These are phyloP conservation scores for Ictalurus furcatus DNA, from an alignment of 2,113 vertebrate species.

Conservation along the genomic window DNA sequence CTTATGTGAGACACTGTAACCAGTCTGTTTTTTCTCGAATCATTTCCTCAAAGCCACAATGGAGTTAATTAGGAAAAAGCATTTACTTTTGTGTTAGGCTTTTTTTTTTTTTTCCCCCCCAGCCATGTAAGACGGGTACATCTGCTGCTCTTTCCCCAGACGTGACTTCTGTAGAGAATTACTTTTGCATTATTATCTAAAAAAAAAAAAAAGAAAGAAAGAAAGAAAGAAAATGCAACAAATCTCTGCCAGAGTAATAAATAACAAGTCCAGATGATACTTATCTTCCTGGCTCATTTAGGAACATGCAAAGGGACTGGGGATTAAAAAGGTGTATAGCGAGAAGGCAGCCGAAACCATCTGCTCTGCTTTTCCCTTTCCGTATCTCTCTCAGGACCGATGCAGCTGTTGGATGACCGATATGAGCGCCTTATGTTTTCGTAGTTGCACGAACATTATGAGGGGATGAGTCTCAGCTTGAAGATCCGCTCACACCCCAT, in stretches of 20 bases:
- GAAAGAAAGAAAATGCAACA: neutral
- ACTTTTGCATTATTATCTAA: constrained; percentile 2
- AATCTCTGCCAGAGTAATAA: neutral
- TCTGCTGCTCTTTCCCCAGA: constrained; percentile 21
- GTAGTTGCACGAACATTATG: neutral
- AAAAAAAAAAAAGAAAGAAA: neutral
- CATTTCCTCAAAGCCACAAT: neutral
- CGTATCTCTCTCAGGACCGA: neutral
- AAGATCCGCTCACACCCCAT: neutral
- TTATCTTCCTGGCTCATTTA: constrained; percentile 38
- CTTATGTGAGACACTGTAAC: neutral
- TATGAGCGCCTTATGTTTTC: neutral
- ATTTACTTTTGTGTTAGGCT: neutral
- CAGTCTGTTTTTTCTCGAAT: neutral
- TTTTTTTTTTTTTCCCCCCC: neutral
- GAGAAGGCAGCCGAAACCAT: constrained; percentile 5
- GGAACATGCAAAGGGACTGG: neutral
- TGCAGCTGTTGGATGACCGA: constrained; percentile 14
- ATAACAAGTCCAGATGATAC: constrained; percentile 26
- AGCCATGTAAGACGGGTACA: constrained; percentile 6
- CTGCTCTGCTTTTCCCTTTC: constrained; percentile 3
- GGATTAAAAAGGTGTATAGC: neutral
- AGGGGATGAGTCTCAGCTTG: neutral
- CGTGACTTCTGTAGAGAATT: neutral
- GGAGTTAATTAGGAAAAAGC: neutral